Evolutionary conservation across 2,113 vertebrate genomes (phyloP).

Genomic region (Megatriorchis doriae): DNA sequence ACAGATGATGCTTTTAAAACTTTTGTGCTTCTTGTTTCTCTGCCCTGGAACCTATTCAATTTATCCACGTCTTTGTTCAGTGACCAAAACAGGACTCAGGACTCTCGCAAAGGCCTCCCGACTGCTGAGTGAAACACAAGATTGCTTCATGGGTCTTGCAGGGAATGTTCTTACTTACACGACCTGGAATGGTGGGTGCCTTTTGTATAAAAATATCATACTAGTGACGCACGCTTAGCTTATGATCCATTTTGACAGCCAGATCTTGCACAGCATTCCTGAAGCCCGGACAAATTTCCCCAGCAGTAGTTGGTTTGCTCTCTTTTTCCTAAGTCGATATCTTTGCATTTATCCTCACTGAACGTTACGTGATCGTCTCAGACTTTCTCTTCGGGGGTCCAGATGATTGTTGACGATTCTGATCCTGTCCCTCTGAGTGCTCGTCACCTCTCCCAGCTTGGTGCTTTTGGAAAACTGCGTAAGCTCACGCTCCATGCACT

Average conservation of each 20-base stretch:
- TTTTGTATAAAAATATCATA: not conserved
- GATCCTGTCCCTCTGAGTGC: not conserved
- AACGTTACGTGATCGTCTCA: not conserved
- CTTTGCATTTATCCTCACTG: not conserved
- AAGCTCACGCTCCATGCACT: not conserved
- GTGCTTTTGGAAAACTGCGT: not conserved
- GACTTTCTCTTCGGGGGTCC: not conserved
- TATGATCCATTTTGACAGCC: not conserved
- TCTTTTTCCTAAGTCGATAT: not conserved
- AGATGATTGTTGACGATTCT: not conserved
- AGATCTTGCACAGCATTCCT: not conserved
- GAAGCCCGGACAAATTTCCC: not conserved
- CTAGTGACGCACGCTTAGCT: not conserved
- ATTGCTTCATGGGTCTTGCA: not conserved
- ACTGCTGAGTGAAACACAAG: not conserved
- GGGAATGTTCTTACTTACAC: not conserved
- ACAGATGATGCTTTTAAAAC: not conserved
- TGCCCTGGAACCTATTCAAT: not conserved
- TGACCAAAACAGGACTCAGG: fast-evolving
- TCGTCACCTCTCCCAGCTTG: not conserved
- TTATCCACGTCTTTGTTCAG: not conserved
- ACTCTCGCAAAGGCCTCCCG: not conserved
- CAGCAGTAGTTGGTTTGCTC: not conserved
- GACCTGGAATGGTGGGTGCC: not conserved
- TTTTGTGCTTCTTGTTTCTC: not conserved